Percentiles rank a stretch among this genome's conserved stretches.
Conservation (phyloP, 2,797 vertebrate species). For the Hozukius guyotensis region DNA sequence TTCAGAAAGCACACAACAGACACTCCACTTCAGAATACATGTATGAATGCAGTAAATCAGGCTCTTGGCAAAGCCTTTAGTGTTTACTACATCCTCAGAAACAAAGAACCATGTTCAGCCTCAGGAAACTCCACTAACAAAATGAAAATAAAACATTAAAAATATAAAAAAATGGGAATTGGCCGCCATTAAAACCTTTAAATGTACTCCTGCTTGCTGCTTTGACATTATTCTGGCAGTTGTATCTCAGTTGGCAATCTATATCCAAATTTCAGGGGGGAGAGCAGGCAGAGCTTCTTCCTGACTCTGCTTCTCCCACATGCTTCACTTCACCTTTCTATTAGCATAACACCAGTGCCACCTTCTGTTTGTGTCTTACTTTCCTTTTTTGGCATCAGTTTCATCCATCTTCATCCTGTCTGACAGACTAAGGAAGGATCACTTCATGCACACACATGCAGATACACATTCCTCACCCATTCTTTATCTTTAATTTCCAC, state of each 20-base stretch:
- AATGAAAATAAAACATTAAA: neutral
- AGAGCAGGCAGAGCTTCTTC: neutral
- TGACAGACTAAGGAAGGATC: neutral
- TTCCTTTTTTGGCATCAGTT: constrained; percentile 24
- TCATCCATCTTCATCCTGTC: constrained; percentile 1
- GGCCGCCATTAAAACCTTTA: neutral
- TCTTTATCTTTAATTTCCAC: neutral
- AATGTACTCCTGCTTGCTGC: neutral
- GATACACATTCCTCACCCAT: constrained; percentile 5
- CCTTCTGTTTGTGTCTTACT: constrained; percentile 73
- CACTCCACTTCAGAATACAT: neutral
- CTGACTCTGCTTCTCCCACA: constrained; percentile 6
- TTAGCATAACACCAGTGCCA: constrained; percentile 80
- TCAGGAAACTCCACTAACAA: neutral
- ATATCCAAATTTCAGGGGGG: neutral
- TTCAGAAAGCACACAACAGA: too few species aligned
- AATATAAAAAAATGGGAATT: neutral
- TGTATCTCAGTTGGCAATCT: neutral
- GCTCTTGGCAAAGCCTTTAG: neutral
- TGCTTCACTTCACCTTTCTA: constrained; percentile 26
- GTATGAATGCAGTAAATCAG: neutral
- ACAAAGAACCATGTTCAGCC: neutral
- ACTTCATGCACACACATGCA: neutral
- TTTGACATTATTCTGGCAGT: neutral
- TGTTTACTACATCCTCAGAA: neutral